These are phyloP conservation scores for Tricholauxania praeusta DNA, from an alignment of 2,888 invertebrate species.

Conservation along the genomic window DNA sequence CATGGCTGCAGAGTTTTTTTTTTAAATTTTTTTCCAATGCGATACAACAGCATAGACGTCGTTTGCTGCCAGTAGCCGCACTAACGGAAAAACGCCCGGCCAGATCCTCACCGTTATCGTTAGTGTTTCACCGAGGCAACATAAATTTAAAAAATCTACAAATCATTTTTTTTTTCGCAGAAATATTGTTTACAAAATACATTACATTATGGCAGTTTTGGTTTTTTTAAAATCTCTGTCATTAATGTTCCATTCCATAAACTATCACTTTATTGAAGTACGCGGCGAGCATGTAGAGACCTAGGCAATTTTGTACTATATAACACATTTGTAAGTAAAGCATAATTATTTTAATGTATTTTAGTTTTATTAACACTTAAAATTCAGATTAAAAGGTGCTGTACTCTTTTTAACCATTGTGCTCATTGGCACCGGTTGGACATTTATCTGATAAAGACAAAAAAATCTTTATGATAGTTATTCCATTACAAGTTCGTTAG, in stretches of 20 bases:
- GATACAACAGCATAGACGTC: too few species aligned
- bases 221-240: conserved; percentile 93
- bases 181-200: conserved; percentile 92
- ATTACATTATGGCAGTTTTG: conserved; percentile 95
- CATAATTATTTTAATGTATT: not conserved
- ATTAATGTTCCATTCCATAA: conserved; percentile 93
- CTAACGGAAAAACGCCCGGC: too few species aligned
- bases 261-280: conserved; percentile 93
- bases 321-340: conserved; percentile 90
- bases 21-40: too few species aligned
- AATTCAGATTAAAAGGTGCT: conserved; percentile 85
- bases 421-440: conserved; percentile 98
- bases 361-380: conserved; percentile 3
- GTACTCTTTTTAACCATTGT: conserved; percentile 96
- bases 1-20: too few species aligned
- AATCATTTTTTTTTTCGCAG: conserved; percentile 68
- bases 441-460: conserved; percentile 96
- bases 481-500: conserved; percentile 90
- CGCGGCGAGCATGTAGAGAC: conserved; percentile 95
- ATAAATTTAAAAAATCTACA: not conserved
- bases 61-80: too few species aligned
- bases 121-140: too few species aligned
- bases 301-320: conserved; percentile 97
- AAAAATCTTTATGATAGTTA: conserved; percentile 96
- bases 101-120: too few species aligned